phyloP scores from a whole-genome alignment of 2,797 vertebrate genomes.

The Sebastes taczanowskii region DNA sequence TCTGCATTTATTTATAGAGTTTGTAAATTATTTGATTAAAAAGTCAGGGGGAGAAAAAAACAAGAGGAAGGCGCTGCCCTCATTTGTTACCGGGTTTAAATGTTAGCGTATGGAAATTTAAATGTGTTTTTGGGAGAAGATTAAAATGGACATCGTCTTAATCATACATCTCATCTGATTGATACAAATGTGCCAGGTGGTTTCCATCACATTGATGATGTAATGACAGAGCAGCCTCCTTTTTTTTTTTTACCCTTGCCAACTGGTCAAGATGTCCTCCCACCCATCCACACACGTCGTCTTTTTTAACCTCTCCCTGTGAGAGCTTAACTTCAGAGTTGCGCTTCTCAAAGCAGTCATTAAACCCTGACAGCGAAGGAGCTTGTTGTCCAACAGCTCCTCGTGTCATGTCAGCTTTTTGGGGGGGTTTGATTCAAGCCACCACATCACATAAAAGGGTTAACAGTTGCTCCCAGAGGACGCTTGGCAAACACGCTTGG shows the following conservation, averaged over 20 bases:
- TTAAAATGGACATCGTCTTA: slow-evolving; percentile 82
- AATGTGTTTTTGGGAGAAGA: slow-evolving; percentile 72
- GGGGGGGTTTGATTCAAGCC: slow-evolving; percentile 49
- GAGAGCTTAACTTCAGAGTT: slow-evolving; percentile 36
- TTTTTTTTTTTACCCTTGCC: slow-evolving; percentile 32
- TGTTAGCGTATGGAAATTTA: slow-evolving; percentile 76
- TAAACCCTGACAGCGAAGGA: slow-evolving; percentile 31
- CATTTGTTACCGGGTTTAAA: slow-evolving; percentile 80
- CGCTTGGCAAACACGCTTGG: slow-evolving; percentile 71
- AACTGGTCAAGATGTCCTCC: slow-evolving; percentile 33
- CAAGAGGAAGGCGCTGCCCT: slow-evolving; percentile 68
- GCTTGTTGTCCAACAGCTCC: slow-evolving; percentile 50
- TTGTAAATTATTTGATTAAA: slow-evolving; percentile 89
- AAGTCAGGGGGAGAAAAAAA: slow-evolving; percentile 69
- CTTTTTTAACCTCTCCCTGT: slow-evolving; percentile 19
- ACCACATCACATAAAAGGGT: slow-evolving; percentile 64
- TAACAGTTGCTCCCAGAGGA: slow-evolving; percentile 60
- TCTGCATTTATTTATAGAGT: slow-evolving; percentile 85
- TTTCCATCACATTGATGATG: slow-evolving; percentile 82
- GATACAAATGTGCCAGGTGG: slow-evolving; percentile 70
- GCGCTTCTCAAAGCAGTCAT: slow-evolving; percentile 38
- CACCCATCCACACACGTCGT: slow-evolving; percentile 3
- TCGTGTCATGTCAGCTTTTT: slow-evolving; percentile 50
- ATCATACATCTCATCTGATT: slow-evolving; percentile 78
- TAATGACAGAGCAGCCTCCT: slow-evolving; percentile 67